phyloP scores from a whole-genome alignment of 2,797 vertebrate species.

The Crax fasciolata region DNA sequence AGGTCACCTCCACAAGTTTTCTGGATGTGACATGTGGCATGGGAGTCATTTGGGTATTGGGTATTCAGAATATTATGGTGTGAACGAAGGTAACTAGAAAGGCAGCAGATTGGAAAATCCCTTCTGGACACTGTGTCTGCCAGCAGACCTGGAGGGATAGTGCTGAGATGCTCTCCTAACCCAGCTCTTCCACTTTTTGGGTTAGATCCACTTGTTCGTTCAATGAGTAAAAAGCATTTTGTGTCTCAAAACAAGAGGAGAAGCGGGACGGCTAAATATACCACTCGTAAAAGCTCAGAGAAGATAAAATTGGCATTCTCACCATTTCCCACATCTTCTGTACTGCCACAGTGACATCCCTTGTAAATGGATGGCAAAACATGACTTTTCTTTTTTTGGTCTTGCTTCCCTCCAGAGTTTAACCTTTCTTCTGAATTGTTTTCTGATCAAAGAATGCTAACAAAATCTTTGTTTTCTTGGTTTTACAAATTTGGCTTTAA shows the following conservation, averaged over 20 bases:
- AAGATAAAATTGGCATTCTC: not conserved
- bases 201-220: not conserved
- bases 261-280: not conserved
- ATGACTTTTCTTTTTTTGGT: not conserved
- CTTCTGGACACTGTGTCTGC: not conserved
- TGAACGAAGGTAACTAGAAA: not conserved
- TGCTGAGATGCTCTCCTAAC: not conserved
- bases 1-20: not conserved
- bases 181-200: not conserved
- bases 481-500: conserved; percentile 32
- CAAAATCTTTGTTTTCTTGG: not conserved
- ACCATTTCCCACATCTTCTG: not conserved
- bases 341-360: not conserved
- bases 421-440: not conserved
- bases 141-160: not conserved
- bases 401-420: not conserved
- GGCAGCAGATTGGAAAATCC: not conserved
- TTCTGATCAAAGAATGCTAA: not conserved
- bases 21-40: not conserved
- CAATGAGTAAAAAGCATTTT: not conserved
- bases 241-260: not conserved
- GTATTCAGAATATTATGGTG: not conserved
- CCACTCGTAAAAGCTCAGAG: not conserved
- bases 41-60: not conserved
- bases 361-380: not conserved